Evolutionary conservation across 2,113 vertebrate species (phyloP).

Genomic region (Myotis yumanensis): DNA sequence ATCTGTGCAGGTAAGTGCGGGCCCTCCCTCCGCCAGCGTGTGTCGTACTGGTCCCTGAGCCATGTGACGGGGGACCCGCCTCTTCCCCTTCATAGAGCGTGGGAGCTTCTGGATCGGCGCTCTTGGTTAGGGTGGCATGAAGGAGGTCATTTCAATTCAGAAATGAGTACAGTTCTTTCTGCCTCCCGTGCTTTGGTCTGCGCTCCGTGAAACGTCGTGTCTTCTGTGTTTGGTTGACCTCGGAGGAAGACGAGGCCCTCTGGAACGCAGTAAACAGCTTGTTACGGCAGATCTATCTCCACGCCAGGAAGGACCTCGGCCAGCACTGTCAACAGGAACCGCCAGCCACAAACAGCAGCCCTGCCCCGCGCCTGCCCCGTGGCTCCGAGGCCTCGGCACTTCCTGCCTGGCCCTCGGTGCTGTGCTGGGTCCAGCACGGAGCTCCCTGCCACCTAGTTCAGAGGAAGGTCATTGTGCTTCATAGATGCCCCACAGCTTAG

Average conservation of each 20-base stretch:
- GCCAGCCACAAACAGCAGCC: neutral
- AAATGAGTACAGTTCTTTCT: rapidly evolving
- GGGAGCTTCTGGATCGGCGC: rapidly evolving
- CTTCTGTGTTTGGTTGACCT: constrained; percentile 21
- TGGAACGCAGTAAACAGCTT: constrained; percentile 52
- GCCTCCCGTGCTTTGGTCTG: neutral
- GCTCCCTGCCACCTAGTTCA: neutral
- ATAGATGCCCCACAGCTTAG: neutral
- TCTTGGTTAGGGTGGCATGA: neutral
- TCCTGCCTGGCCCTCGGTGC: neutral
- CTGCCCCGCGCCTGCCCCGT: constrained; percentile 33
- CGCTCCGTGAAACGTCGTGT: neutral
- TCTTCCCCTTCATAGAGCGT: rapidly evolving
- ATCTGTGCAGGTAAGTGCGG: constrained; percentile 94
- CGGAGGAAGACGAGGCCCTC: neutral
- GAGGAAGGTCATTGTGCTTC: neutral
- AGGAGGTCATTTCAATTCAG: neutral
- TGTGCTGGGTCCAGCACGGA: rapidly evolving
- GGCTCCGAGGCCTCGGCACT: neutral
- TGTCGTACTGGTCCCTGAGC: neutral
- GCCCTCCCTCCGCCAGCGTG: too few species aligned
- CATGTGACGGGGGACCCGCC: rapidly evolving
- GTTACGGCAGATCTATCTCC: neutral
- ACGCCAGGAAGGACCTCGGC: neutral
- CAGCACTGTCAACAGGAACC: constrained; percentile 59